These are phyloP conservation scores for Mormyrus hasselquistii DNA, from an alignment of 2,797 vertebrate genomes.

Conservation along the genomic window DNA sequence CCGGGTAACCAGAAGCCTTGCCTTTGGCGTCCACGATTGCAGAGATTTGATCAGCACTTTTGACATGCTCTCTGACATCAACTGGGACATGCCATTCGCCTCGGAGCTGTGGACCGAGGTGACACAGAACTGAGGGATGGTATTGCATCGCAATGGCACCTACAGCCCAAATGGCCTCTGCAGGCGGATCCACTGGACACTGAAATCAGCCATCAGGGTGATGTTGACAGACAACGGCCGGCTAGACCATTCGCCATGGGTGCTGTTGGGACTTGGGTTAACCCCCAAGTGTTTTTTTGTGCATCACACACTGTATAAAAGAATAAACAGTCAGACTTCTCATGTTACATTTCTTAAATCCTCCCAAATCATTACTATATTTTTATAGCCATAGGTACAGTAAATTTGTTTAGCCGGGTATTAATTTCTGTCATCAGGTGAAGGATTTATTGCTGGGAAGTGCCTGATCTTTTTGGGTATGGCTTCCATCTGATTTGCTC, in stretches of 20 bases:
- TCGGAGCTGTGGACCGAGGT: neutral
- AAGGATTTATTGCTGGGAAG: neutral
- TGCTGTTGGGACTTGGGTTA: neutral
- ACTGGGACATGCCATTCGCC: neutral
- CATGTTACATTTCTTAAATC: conserved; percentile 53
- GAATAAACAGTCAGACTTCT: neutral
- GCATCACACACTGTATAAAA: neutral
- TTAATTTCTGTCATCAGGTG: neutral
- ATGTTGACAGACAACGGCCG: neutral
- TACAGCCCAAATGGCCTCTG: neutral
- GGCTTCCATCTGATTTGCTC: neutral
- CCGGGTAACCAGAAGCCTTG: neutral
- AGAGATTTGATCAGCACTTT: neutral
- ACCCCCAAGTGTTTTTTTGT: neutral
- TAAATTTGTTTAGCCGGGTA: neutral
- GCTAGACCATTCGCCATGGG: neutral
- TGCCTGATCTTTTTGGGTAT: neutral
- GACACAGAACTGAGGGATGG: neutral
- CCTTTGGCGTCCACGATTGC: neutral
- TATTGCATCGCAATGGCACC: neutral
- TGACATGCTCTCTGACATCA: neutral
- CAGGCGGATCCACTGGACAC: neutral
- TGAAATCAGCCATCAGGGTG: neutral
- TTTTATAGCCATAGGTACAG: conserved; percentile 18
- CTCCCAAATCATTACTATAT: conserved; percentile 51